Evolutionary conservation across 2,113 vertebrate genomes (phyloP), one percentile per base, ranked within the genome.

Genomic region (Rutilus rutilus): DNA sequence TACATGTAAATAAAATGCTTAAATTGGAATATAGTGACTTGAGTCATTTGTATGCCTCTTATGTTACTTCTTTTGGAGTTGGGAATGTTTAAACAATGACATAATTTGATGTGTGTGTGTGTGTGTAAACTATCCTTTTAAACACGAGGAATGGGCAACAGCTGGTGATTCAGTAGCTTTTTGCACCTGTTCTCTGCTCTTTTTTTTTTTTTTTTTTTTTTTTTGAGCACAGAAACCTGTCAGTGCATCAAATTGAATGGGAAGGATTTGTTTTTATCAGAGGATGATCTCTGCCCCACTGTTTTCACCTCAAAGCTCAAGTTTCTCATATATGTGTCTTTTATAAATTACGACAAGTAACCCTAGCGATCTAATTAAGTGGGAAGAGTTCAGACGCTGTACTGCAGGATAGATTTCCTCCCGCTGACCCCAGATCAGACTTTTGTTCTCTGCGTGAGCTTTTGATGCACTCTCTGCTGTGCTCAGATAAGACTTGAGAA

Each of bases 381-480:
- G 9, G 27, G 64, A 60, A 71, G 50, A 59, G 17, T 73, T 62
- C 33, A 21, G 27, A n/a, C 11, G 25, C 36, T 81, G 19, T 74
- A n/a, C 36, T 23, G 39, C 7, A 3, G 25, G 27, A 83, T 83
- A 73, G 30, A 73, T 83, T 83, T 59, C 79, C 10, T 39, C 39
- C 76, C 10, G 57, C 65, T 75, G 82, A 62, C 60, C 76, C 36
- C n/a, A 25, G 57, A 80, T 57, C 75, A 60, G 67, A 69, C 21
- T 78, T 76, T 54, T 82, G 79, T 65, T 12, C 62, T 19, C 76
- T 69, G 59, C 14, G 6, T 85, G 59, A 36, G 57, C 74, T 39
- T 85, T 74, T 62, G 77, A 64, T 76, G 54, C 74, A 47, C 78
- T 59, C 36, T 69, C 76, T 79, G 69, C 54, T 25, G 64, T 30